Percentiles rank a stretch among this genome's conserved stretches.
Evolutionary conservation across 1,140 invertebrate genomes (phyloP).

Genomic region (Orius insidiosus): DNA sequence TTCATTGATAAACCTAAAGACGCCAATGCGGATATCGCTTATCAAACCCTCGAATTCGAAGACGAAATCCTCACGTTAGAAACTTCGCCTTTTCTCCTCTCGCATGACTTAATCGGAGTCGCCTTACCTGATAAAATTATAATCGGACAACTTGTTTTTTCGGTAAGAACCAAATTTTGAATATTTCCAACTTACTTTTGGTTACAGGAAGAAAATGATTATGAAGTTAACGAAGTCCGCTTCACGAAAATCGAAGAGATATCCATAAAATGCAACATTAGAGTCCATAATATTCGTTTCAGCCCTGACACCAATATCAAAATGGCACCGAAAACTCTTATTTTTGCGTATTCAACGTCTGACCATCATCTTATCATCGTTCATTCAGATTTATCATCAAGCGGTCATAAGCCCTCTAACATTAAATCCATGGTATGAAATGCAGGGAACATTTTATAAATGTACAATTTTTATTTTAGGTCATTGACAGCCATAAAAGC

Average conservation of each 20-base stretch:
- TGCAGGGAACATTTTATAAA: too few relatives aligned
- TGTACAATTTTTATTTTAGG: slow-evolving; percentile 26
- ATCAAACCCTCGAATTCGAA: slow-evolving; percentile 19
- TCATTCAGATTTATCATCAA: slow-evolving; percentile 27
- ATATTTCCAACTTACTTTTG: neutral
- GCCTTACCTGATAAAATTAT: slow-evolving; percentile 28
- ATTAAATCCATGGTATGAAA: neutral
- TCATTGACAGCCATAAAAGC: slow-evolving; percentile 42
- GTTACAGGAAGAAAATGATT: slow-evolving; percentile 20
- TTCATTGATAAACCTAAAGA: too few relatives aligned
- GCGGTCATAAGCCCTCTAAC: neutral
- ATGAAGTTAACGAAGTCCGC: slow-evolving; percentile 18
- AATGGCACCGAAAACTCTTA: slow-evolving; percentile 36
- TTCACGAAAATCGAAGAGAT: slow-evolving; percentile 26
- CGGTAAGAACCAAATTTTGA: slow-evolving; percentile 24
- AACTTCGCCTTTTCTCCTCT: slow-evolving; percentile 33
- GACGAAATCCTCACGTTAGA: slow-evolving; percentile 29
- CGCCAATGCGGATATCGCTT: too few relatives aligned
- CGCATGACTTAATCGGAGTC: slow-evolving; percentile 31
- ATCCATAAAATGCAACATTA: slow-evolving; percentile 27
- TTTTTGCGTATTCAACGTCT: slow-evolving; percentile 35
- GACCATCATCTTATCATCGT: slow-evolving; percentile 34
- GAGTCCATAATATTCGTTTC: slow-evolving; percentile 35
- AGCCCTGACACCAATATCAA: slow-evolving; percentile 43
- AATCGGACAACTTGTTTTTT: slow-evolving; percentile 29